These are phyloP conservation scores for Cinclus cinclus DNA, from an alignment of 2,113 vertebrate genomes.

Conservation along the genomic window DNA sequence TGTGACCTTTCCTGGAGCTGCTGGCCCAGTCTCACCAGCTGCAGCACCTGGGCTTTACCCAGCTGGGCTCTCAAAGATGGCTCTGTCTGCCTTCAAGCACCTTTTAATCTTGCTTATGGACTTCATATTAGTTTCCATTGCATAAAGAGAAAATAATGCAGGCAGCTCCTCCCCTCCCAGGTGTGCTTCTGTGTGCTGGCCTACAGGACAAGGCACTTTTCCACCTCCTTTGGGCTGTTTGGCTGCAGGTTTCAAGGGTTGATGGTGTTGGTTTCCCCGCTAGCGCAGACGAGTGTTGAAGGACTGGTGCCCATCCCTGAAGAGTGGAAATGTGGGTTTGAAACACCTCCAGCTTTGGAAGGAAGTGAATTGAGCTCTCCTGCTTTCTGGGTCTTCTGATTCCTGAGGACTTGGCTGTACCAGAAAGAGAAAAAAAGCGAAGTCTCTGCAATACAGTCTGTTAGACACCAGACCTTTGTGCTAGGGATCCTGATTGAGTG, in stretches of 20 bases:
- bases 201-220: background rate
- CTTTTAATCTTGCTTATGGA: background rate
- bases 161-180: background rate
- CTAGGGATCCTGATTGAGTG: background rate
- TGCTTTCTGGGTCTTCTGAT: background rate
- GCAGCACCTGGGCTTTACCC: background rate
- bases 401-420: background rate
- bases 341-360: background rate
- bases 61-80: rapidly evolving
- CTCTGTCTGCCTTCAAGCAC: background rate
- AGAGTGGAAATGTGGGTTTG: background rate
- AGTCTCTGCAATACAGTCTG: background rate
- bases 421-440: background rate
- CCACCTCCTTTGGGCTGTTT: background rate
- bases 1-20: background rate
- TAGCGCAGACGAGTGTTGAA: rapidly evolving
- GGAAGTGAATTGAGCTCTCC: rapidly evolving
- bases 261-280: background rate
- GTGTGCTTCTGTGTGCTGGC: rapidly evolving
- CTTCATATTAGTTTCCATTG: background rate
- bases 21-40: rapidly evolving
- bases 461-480: background rate
- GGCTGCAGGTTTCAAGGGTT: background rate
- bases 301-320: rapidly evolving
- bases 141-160: background rate